A percentile compares a stretch with the other conserved stretches of the same genome.
These are phyloP conservation scores for Pholis gunnellus DNA, from an alignment of 2,113 vertebrate species.

Conservation along the genomic window DNA sequence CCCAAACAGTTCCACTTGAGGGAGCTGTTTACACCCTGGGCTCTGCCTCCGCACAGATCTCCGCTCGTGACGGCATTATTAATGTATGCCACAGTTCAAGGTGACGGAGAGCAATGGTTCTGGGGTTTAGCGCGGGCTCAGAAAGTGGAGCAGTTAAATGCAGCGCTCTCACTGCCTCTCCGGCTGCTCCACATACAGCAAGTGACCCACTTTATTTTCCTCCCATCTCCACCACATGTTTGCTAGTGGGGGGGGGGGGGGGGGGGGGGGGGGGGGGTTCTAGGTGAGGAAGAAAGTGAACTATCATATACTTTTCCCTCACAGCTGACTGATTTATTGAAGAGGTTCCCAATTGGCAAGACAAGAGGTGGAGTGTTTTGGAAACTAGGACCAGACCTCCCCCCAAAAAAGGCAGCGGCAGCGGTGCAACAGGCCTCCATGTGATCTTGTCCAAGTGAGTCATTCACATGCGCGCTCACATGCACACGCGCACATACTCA, in stretches of 20 bases:
- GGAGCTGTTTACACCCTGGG: conserved; percentile 62
- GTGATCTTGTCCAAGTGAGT: conserved; percentile 72
- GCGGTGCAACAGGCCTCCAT: conserved; percentile 25
- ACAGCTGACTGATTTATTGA: conserved; percentile 62
- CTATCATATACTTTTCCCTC: conserved; percentile 38
- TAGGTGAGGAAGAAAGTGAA: conserved; percentile 52
- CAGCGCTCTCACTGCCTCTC: conserved; percentile 71
- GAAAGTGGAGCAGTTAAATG: conserved; percentile 86
- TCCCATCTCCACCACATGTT: conserved; percentile 57
- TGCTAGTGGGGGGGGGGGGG: conserved; percentile 27
- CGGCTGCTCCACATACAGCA: conserved; percentile 78
- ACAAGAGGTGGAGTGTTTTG: conserved; percentile 31
- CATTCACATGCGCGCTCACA: conserved; percentile 34
- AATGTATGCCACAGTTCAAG: conserved; percentile 75
- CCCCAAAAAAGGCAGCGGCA: conserved; percentile 25
- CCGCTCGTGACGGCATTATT: conserved; percentile 68
- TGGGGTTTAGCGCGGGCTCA: conserved; percentile 67
- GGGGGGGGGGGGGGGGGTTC: conserved; percentile 43
- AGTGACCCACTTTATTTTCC: conserved; percentile 74
- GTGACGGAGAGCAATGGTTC: conserved; percentile 81
- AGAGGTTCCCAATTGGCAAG: conserved; percentile 38
- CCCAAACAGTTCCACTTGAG: conserved; percentile 40
- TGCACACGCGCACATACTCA: conserved; percentile 7
- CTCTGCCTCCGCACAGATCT: conserved; percentile 29
- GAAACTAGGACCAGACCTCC: conserved; percentile 50